phyloP scores from a whole-genome alignment of 1,140 invertebrate species.

The Nebria ingens region DNA sequence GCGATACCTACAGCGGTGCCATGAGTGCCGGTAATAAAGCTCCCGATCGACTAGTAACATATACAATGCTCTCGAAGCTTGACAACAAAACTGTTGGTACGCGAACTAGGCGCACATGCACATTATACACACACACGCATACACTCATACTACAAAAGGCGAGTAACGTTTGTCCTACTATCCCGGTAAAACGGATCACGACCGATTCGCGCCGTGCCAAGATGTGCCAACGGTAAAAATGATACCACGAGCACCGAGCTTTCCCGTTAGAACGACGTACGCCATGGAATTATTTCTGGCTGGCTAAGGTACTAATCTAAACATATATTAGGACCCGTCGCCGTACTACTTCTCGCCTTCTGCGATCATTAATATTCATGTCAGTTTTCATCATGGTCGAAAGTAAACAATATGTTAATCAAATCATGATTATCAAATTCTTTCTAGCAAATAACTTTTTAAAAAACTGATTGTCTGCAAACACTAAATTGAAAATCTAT shows the following conservation, averaged over 20 bases:
- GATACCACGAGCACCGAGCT: neutral
- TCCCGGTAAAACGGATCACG: conserved; percentile 7
- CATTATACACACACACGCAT: no score
- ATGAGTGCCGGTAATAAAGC: neutral
- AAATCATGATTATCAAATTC: no score
- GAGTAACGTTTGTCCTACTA: conserved; percentile 1
- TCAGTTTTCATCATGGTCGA: no score
- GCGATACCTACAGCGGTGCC: conserved; percentile 3
- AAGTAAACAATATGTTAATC: no score
- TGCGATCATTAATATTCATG: no score
- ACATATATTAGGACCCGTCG: no score
- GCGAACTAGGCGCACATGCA: neutral
- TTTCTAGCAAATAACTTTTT: no score
- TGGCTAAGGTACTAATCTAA: no score
- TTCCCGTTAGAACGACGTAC: conserved; percentile 6
- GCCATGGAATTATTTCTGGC: no score
- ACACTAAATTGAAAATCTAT: no score
- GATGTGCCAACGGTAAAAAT: conserved; percentile 5
- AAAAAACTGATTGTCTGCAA: no score
- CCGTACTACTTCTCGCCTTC: no score
- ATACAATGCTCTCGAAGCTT: neutral
- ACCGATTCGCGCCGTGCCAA: neutral
- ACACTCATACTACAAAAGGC: neutral
- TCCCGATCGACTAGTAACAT: neutral
- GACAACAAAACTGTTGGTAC: neutral